Percentiles rank a stretch among this genome's conserved stretches.
phyloP scores from a whole-genome alignment of 2,113 vertebrate genomes.

The Potamarius usumacintae region DNA sequence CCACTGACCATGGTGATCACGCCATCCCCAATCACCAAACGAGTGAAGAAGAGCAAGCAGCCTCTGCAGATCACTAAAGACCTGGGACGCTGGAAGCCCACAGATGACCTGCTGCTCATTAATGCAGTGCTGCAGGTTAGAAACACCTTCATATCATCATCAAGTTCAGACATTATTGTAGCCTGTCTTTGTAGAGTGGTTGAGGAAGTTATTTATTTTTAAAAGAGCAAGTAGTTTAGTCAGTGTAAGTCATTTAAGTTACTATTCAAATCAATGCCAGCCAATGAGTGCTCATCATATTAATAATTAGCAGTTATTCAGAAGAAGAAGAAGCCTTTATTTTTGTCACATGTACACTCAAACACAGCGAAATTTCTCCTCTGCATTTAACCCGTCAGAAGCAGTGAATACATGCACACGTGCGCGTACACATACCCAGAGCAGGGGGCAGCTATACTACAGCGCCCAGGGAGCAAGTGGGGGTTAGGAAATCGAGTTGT shows the following conservation, averaged over 20 bases:
- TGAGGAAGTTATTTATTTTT: background rate
- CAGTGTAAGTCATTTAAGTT: background rate
- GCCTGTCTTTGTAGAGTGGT: background rate
- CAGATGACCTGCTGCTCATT: conserved; percentile 90
- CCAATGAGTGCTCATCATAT: background rate
- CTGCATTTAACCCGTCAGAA: too few species aligned
- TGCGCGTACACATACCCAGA: too few species aligned
- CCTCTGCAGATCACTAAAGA: conserved; percentile 93
- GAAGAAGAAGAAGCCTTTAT: too few species aligned
- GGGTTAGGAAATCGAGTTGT: too few species aligned
- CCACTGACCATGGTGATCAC: conserved; percentile 80
- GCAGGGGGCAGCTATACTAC: too few species aligned
- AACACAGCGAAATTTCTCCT: too few species aligned
- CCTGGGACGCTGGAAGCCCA: conserved; percentile 91
- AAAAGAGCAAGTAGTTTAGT: background rate
- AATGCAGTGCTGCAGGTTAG: conserved; percentile 90
- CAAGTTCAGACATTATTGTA: background rate
- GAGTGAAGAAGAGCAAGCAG: conserved; percentile 95
- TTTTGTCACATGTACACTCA: too few species aligned
- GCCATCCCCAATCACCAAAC: conserved; percentile 82
- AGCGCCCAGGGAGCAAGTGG: too few species aligned
- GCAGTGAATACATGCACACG: too few species aligned
- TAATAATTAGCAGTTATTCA: too few species aligned
- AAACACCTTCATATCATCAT: background rate
- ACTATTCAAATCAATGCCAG: background rate